Conservation (phyloP, 2,888 invertebrate species). For the Cantharis rufa region DNA sequence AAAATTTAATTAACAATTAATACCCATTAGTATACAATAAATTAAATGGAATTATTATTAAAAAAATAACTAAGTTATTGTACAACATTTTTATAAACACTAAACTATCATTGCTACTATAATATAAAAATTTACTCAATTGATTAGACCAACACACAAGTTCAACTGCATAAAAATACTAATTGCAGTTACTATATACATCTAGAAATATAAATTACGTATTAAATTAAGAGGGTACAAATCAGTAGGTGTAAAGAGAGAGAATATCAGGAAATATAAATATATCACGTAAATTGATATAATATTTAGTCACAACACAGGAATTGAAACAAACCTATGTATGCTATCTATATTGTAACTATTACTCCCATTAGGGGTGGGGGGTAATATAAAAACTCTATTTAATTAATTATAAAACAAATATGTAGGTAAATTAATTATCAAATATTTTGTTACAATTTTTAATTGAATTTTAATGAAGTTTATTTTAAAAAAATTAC, state of each 20-base stretch:
- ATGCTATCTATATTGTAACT: not conserved
- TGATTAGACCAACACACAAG: not conserved
- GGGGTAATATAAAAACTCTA: not conserved
- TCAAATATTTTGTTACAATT: not conserved
- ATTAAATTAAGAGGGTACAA: slow-evolving; percentile 6
- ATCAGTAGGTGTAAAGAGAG: slow-evolving; percentile 10
- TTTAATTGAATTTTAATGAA: not conserved
- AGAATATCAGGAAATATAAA: slow-evolving; percentile 18
- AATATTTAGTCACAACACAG: not conserved
- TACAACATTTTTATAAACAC: slow-evolving; percentile 2
- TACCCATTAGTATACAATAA: slow-evolving; percentile 8
- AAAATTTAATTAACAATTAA: not conserved
- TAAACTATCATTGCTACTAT: not conserved
- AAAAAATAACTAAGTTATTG: not conserved
- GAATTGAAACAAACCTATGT: not conserved
- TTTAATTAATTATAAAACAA: not conserved
- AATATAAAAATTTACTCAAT: not conserved
- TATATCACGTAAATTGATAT: slow-evolving; percentile 16
- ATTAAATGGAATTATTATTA: not conserved
- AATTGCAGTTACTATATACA: not conserved
- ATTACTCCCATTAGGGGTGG: not conserved
- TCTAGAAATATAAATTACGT: not conserved
- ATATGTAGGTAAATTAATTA: too few relatives aligned
- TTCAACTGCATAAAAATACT: slow-evolving; percentile 1
- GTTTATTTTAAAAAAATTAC: not conserved